A percentile compares a stretch with the other conserved stretches of the same genome.
These are phyloP conservation scores for Vanessa cardui DNA, from an alignment of 2,888 invertebrate species.

Conservation along the genomic window DNA sequence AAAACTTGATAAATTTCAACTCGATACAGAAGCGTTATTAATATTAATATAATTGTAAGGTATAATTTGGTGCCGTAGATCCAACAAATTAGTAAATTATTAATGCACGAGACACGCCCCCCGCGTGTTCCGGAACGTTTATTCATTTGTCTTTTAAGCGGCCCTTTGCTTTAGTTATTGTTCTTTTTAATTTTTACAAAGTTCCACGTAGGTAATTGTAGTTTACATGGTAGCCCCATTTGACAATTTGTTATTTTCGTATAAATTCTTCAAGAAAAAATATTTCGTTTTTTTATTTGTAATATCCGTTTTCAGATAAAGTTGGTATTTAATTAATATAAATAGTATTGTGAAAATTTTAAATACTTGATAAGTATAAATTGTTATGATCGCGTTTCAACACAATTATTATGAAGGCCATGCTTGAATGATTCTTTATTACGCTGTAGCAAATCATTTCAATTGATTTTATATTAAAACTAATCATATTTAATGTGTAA, in stretches of 20 bases:
- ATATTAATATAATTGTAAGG: conserved; percentile 78
- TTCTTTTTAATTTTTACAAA: conserved; percentile 56
- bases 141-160: conserved; percentile 72
- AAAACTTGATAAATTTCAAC: conserved; percentile 9
- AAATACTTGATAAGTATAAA: background rate
- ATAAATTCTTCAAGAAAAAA: background rate
- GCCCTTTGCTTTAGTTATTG: conserved; percentile 53
- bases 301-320: background rate
- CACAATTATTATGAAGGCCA: conserved; percentile 21
- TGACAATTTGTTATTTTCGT: conserved; percentile 13
- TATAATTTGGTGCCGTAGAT: conserved; percentile 76
- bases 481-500: conserved; percentile 24
- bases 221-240: conserved; percentile 50
- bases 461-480: conserved; percentile 35
- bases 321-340: background rate
- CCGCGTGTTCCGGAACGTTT: conserved; percentile 67
- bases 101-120: conserved; percentile 76
- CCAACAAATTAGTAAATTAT: conserved; percentile 80
- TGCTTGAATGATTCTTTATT: conserved; percentile 9
- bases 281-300: background rate
- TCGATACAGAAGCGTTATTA: conserved; percentile 57
- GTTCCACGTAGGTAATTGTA: conserved; percentile 65
- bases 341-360: no score
- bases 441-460: conserved; percentile 32
- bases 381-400: conserved; percentile 6